Evolutionary conservation across 2,113 vertebrate genomes (phyloP), one percentile per base, ranked within the genome.

Genomic region (Pseudorhombus dupliciocellatus): DNA sequence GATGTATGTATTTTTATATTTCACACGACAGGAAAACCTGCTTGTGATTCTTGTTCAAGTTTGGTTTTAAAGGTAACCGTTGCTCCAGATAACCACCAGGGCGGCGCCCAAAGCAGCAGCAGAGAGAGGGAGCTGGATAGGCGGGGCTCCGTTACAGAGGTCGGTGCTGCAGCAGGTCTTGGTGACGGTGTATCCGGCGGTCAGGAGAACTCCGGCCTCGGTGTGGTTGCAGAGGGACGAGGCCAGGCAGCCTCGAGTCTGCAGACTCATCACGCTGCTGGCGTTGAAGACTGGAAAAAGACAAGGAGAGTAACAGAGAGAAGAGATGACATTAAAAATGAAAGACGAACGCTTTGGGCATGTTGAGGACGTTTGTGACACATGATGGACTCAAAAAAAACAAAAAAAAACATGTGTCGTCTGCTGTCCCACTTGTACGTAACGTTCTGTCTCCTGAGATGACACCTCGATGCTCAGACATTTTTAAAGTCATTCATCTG

Each of bases 81-180:
- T 44, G 40, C 18, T 55, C 46, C 70, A 77, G 20, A 52, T 0
- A 0, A 85, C 77, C 72, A 72, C 4, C 1, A 84, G n/a, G 1
- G 81, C 55, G 0, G 79, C 22, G 1, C 55, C 46, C 42, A 87
- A 2, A 58, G 67, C 83, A 10, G 68, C 79, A 10, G 68, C 79
- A 22, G 69, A 11, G 7, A 81, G 21, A 20, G 83, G 57, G 4
- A 88, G 18, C 25, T 85, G 76, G 8, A 56, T 12, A 7, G 79
- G 46, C 11, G 71, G 37, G 31, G 84, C 90, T 31, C 83, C 78
- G 0, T 85, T 90, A 9, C 86, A 91, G 18, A 4, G 20, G 66
- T 86, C 22, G 0, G 58, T 62, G 60, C 1, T 50, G 75, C 90
- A 91, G 84, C 86, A 88, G 25, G n/a, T 58, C 48, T 14, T 70